Base-by-base conservation (phyloP, 2,113 vertebrate genomes). In the Marcusenius ussheri region DNA sequence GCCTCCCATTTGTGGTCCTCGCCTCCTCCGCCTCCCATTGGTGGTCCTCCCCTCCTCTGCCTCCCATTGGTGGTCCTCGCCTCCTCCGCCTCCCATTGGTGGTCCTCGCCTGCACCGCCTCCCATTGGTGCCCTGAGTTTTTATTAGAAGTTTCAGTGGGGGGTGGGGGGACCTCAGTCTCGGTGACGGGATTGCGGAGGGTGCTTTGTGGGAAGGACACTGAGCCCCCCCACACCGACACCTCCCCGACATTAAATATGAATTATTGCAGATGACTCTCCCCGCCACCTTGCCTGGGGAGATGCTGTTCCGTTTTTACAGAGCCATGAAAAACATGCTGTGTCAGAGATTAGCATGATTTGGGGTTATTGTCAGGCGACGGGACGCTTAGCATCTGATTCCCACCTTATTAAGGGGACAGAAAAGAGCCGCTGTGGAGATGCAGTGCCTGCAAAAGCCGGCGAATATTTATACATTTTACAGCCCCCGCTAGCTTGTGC, bases 281-380 rank as follows among this genome's bases (percentile, higher is more conserved):
- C 93, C 93, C 94, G 93, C 97, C 96, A 97, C 96, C 96, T 97
- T 97, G 95, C 97, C 97, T 96, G 94, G 96, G 97, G 96, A 96
- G 96, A 96, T 95, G 95, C 96, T 96, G 95, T 96, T 96, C 95
- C 94, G 92, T 91, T 95, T 96, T 96, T 95, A 96, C 93, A 92
- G 93, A 94, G 93, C 95, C 94, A 96, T 97, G 93, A 95, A 96
- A 96, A 96, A 94, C 95, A 94, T 95, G 95, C 96, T 97, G 95
- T 96, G 96, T 97, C 95, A 96, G 93, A 96, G 94, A 96, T 95
- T 94, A 96, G 58, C 89, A 93, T 94, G 94, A 96, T 95, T 96
- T 96, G 93, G 94, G 92, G 90, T 94, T 95, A 92, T 93, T 96
- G 93, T 93, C 90, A 93, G 93, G 50, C 1, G 42, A 49, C 88